A percentile compares a stretch with the other conserved stretches of the same genome.
Evolutionary conservation across 2,888 invertebrate genomes (phyloP).

Genomic region (Leuctra nigra): DNA sequence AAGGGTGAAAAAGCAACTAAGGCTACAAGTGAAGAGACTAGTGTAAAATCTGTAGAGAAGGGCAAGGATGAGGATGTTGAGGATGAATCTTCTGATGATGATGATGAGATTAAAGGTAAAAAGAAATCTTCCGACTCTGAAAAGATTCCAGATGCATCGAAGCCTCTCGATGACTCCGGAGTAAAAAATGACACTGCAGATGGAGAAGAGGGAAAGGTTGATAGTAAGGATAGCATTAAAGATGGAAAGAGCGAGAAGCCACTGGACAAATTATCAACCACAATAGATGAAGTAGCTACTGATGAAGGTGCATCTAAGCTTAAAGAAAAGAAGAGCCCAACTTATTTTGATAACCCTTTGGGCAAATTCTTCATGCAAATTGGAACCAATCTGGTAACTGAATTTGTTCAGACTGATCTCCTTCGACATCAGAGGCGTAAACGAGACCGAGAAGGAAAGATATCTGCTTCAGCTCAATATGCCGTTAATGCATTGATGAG

Average conservation of each 20-base stretch:
- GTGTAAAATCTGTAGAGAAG: too few species aligned
- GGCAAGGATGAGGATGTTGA: conserved; percentile 38
- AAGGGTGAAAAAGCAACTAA: conserved; percentile 35
- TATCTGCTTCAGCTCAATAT: conserved; percentile 58
- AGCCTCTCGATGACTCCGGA: conserved; percentile 22
- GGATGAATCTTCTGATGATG: conserved; percentile 32
- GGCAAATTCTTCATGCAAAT: conserved; percentile 90
- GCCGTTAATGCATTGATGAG: conserved; percentile 77
- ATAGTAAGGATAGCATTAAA: not conserved
- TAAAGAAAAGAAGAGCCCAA: conserved; percentile 26
- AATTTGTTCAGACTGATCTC: conserved; percentile 89
- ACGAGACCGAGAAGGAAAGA: conserved; percentile 61
- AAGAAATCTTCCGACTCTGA: conserved; percentile 31
- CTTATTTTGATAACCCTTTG: conserved; percentile 78
- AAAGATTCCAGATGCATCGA: conserved; percentile 30
- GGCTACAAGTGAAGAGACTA: too few species aligned
- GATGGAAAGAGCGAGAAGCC: conserved; percentile 1
- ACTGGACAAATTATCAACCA: too few species aligned
- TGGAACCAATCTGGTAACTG: conserved; percentile 84
- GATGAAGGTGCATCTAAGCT: too few species aligned
- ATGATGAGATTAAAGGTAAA: conserved; percentile 34
- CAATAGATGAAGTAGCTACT: too few species aligned
- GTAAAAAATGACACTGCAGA: conserved; percentile 26
- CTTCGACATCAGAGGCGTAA: conserved; percentile 81
- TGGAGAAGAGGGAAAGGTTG: conserved; percentile 20